Percentiles rank a stretch among this genome's conserved stretches.
Conservation (phyloP, 1,140 invertebrate species). For the Argopecten irradians region DNA sequence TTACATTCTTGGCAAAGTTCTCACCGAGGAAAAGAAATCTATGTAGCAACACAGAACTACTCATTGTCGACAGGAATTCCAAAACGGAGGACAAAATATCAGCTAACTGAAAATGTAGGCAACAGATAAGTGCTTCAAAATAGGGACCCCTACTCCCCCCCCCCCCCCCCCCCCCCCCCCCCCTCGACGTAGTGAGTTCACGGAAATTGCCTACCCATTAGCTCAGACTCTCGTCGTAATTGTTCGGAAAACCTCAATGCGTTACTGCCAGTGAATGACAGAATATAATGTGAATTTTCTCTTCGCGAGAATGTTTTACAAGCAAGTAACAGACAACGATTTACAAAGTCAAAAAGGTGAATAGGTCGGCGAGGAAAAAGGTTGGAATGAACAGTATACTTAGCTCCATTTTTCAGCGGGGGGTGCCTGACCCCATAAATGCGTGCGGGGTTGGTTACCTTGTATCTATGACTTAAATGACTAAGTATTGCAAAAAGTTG, state of each 20-base stretch:
- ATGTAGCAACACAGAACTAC: background rate
- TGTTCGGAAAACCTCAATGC: background rate
- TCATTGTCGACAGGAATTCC: background rate
- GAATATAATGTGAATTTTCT: background rate
- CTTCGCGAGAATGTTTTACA: too few relatives aligned
- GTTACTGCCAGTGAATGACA: background rate
- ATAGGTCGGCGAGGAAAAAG: background rate
- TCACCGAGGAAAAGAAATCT: background rate
- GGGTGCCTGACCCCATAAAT: too few relatives aligned
- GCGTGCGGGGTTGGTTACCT: background rate
- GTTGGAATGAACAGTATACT: background rate
- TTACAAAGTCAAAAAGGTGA: background rate
- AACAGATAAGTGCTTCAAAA: background rate
- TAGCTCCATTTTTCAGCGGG: too few relatives aligned
- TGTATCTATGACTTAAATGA: background rate
- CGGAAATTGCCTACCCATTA: background rate
- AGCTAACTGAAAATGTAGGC: background rate
- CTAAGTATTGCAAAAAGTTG: background rate
- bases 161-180: too few relatives aligned
- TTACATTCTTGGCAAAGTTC: conserved; percentile 33
- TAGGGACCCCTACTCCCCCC: too few relatives aligned
- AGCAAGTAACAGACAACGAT: background rate
- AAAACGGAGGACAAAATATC: background rate
- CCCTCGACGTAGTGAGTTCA: too few relatives aligned
- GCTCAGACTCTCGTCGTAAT: background rate